Evolutionary conservation across 2,113 vertebrate genomes (phyloP).

Genomic region (Gorilla gorilla): DNA sequence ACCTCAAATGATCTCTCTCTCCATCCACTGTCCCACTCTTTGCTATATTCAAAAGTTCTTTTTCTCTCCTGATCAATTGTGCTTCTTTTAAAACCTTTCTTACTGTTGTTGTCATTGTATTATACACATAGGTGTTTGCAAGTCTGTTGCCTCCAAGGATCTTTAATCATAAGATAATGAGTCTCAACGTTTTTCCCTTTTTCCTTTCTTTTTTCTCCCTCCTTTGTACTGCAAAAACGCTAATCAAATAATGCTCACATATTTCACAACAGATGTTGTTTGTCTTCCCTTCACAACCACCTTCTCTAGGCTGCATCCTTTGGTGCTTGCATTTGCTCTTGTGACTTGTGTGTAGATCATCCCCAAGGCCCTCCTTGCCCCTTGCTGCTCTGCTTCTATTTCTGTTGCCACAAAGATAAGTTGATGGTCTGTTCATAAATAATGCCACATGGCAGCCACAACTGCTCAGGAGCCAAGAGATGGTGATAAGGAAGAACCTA

Average conservation of each 20-base stretch:
- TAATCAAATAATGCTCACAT: background rate
- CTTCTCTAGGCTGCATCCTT: background rate
- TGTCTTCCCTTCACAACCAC: background rate
- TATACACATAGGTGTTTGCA: background rate
- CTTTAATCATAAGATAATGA: background rate
- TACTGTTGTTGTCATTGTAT: background rate
- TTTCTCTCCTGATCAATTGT: background rate
- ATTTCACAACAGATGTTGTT: background rate
- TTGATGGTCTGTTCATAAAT: background rate
- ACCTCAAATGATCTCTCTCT: background rate
- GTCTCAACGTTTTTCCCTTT: background rate
- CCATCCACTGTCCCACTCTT: background rate
- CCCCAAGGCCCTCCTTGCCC: background rate
- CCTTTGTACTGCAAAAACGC: background rate
- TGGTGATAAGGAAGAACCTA: background rate
- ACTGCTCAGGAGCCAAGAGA: background rate
- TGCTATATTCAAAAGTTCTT: background rate
- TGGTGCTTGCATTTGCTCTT: background rate
- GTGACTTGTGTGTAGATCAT: background rate
- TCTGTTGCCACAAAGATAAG: slow-evolving; percentile 2
- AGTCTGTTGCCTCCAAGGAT: background rate
- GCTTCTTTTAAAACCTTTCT: background rate
- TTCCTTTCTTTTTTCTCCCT: background rate
- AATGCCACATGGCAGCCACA: background rate
- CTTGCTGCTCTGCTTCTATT: background rate